Percentiles rank a stretch among this genome's conserved stretches.
These are phyloP conservation scores for Perca fluviatilis DNA, from an alignment of 2,113 vertebrate species.

Conservation along the genomic window DNA sequence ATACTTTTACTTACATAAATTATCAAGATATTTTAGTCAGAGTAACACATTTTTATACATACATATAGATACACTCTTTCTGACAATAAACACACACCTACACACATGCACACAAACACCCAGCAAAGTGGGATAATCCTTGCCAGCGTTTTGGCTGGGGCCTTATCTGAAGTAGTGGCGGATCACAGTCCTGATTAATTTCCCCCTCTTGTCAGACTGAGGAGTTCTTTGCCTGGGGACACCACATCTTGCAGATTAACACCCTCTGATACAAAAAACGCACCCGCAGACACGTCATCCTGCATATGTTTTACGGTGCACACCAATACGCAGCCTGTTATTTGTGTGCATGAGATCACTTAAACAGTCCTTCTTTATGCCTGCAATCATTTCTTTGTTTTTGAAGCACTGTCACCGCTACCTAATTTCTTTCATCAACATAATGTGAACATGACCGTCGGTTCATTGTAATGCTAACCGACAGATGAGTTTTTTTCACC, in stretches of 20 bases:
- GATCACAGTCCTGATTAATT: constrained; percentile 64
- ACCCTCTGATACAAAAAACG: constrained; percentile 12
- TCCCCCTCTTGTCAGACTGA: constrained; percentile 53
- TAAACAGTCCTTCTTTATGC: not conserved
- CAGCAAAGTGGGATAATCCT: constrained; percentile 49
- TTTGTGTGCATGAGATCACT: not conserved
- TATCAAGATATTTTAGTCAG: not conserved
- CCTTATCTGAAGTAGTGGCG: constrained; percentile 66
- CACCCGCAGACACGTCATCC: constrained; percentile 10
- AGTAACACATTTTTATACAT: constrained; percentile 1
- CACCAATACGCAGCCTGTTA: not conserved
- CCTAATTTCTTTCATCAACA: not conserved
- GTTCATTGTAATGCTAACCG: constrained; percentile 37
- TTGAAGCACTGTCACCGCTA: not conserved
- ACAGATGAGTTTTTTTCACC: constrained; percentile 52
- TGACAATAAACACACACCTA: constrained; percentile 24
- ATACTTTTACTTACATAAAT: constrained; percentile 1
- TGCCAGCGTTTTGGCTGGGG: constrained; percentile 31
- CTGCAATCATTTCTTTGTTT: constrained; percentile 9
- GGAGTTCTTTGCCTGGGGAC: constrained; percentile 49
- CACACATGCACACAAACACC: constrained; percentile 11
- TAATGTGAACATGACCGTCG: constrained; percentile 30
- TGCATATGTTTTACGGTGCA: constrained; percentile 14
- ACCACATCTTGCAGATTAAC: constrained; percentile 47
- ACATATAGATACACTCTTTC: not conserved